Percentiles rank a stretch among this genome's conserved stretches.
These are phyloP conservation scores for Napeogenes inachia DNA, from an alignment of 2,888 invertebrate species.

Conservation along the genomic window DNA sequence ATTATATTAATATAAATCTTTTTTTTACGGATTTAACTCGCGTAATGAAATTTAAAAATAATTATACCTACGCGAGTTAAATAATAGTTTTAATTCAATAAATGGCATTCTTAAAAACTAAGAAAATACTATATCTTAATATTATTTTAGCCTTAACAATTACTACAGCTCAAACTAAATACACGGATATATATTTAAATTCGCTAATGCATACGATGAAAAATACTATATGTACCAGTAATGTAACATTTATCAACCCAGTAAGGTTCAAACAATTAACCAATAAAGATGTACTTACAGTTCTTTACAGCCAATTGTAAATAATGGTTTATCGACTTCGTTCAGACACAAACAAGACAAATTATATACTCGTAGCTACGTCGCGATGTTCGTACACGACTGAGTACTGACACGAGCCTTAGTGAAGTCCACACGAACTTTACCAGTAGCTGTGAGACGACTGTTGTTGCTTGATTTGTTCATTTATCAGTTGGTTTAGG, in stretches of 20 bases:
- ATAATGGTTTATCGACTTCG: slow-evolving; percentile 6
- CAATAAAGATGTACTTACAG: slow-evolving; percentile 9
- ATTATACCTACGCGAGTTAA: too few species aligned
- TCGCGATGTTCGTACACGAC: slow-evolving; percentile 3
- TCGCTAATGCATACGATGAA: not conserved
- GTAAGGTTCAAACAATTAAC: slow-evolving; percentile 1
- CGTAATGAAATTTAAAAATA: too few species aligned
- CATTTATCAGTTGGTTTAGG: too few species aligned
- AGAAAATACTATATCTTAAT: too few species aligned
- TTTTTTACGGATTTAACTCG: too few species aligned
- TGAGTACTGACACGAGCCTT: slow-evolving; percentile 18
- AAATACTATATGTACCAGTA: not conserved
- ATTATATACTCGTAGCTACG: not conserved
- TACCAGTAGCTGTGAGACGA: slow-evolving; percentile 13
- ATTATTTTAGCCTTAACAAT: too few species aligned
- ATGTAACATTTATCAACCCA: not conserved
- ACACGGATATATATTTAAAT: not conserved
- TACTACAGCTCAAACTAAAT: too few species aligned
- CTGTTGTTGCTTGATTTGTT: not conserved
- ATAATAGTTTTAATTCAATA: too few species aligned
- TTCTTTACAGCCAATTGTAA: not conserved
- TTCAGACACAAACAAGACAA: not conserved
- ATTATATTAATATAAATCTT: too few species aligned
- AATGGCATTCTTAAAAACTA: too few species aligned
- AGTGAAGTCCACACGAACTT: slow-evolving; percentile 15